A percentile compares a stretch with the other conserved stretches of the same genome.
These are phyloP conservation scores for Tyrophagus putrescentiae DNA, from an alignment of 1,140 invertebrate genomes.

Conservation along the genomic window DNA sequence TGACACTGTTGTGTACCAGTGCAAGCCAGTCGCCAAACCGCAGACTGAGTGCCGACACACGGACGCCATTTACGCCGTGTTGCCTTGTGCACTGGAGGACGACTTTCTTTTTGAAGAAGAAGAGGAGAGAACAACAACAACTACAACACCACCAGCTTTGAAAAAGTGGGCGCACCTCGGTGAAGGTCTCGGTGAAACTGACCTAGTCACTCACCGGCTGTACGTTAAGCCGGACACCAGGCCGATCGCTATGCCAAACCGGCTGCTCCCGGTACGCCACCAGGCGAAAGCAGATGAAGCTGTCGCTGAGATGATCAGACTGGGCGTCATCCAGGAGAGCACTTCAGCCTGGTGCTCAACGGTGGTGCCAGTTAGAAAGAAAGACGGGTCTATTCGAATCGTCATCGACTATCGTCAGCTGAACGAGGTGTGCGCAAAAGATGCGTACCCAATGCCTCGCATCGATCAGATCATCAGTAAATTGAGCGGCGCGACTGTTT, in stretches of 20 bases:
- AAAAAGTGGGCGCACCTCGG: background rate
- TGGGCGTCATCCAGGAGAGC: background rate
- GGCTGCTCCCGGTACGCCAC: background rate
- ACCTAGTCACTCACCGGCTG: background rate
- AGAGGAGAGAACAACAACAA: no score
- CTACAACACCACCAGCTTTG: no score
- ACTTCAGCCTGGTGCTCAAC: background rate
- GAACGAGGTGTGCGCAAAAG: slow-evolving; percentile 34
- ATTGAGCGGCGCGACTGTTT: background rate
- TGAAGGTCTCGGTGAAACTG: background rate
- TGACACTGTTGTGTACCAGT: no score
- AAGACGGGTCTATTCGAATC: slow-evolving; percentile 33
- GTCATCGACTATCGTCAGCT: slow-evolving; percentile 38
- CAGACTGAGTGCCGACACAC: no score
- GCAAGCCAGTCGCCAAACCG: no score
- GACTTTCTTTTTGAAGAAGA: no score
- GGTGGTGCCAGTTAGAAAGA: slow-evolving; percentile 36
- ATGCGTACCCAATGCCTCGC: slow-evolving; percentile 39
- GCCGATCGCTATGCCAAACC: background rate
- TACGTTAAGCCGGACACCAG: background rate
- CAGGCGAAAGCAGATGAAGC: no score
- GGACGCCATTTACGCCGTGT: no score
- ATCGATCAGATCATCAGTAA: slow-evolving; percentile 28
- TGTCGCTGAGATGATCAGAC: no score
- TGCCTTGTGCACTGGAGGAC: no score